Evolutionary conservation across 2,888 invertebrate species (phyloP).

Genomic region (Drymonia ruficornis): DNA sequence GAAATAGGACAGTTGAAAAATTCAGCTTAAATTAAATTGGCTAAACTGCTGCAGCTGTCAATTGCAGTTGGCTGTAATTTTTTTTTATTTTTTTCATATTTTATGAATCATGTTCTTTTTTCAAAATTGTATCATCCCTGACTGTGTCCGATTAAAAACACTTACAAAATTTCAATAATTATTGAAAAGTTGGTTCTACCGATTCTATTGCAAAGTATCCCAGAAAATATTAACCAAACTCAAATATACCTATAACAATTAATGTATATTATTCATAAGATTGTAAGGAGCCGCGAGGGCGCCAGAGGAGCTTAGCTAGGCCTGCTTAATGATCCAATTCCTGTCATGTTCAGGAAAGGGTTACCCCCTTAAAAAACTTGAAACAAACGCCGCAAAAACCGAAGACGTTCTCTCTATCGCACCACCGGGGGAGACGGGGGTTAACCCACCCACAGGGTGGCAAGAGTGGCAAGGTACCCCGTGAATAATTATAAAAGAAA

Average conservation of each 20-base stretch:
- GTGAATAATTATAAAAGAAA: constrained; percentile 85
- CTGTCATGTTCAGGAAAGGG: constrained; percentile 85
- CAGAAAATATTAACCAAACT: constrained; percentile 21
- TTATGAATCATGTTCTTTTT: too few species aligned
- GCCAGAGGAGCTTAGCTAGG: constrained; percentile 76
- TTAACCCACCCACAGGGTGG: constrained; percentile 58
- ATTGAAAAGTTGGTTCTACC: too few species aligned
- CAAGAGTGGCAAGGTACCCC: constrained; percentile 49
- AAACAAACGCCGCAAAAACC: constrained; percentile 85
- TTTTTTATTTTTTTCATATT: too few species aligned
- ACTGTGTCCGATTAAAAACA: too few species aligned
- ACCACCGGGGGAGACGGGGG: constrained; percentile 50
- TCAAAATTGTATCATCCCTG: too few species aligned
- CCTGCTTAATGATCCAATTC: constrained; percentile 85
- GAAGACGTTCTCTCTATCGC: constrained; percentile 79
- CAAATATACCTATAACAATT: constrained; percentile 41
- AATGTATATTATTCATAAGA: constrained; percentile 53
- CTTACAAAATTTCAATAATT: too few species aligned
- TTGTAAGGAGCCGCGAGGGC: constrained; percentile 54
- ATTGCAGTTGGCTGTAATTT: too few species aligned
- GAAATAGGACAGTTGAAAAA: too few species aligned
- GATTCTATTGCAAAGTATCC: neutral
- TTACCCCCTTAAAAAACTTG: constrained; percentile 84
- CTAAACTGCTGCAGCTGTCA: too few species aligned
- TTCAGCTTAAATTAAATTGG: too few species aligned